Evolutionary conservation across 2,888 invertebrate genomes (phyloP), one percentile per base, ranked within the genome.

Genomic region (Drosophila differens): DNA sequence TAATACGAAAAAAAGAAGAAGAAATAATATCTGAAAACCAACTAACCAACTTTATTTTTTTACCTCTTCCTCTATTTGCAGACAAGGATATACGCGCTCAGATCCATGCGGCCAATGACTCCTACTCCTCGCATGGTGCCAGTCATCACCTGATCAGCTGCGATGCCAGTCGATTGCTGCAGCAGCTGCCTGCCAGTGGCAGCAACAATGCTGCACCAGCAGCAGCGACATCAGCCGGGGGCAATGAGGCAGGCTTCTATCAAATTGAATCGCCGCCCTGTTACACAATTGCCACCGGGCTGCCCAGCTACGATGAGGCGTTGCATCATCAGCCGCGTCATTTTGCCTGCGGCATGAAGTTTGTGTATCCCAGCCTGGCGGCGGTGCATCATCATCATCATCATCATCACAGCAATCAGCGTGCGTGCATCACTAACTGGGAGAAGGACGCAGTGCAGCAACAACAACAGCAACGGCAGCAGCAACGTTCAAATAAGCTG

Each of bases 291-390:
- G 95, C 95, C 82, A 95, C 95, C 35, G 95, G 95, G 14, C 90
- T 95, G 69, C 95, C 95, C 44, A 95, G 94, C 74, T 95, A 95
- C 92, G 95, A 95, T 73, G 95, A 95, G 91, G 95, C 95, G 19
- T 90, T 95, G 83, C 94, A 95, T 91, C 95, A 95, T 91, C 92
- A 93, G 83, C 91, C 93, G 94, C 90, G 91, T 60, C 91, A 91
- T 67, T 92, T 91, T 72, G 87, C 91, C 79, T 93, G 90, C 74
- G 92, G 92, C 83, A 92, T 92, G 92, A 93, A 92, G 81, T 92
- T 92, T 81, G 80, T 92, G 68, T 92, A 92, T 84, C 93, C 93
- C 60, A 85, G 88, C n/a, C 86, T 92, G 74, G 90, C 92, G 65
- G 91, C 92, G 61, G 92, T 91, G 75, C 92, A 91, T 84, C 91